Base-by-base conservation (phyloP, 2,797 vertebrate genomes). In the Pseudochaenichthys georgianus region DNA sequence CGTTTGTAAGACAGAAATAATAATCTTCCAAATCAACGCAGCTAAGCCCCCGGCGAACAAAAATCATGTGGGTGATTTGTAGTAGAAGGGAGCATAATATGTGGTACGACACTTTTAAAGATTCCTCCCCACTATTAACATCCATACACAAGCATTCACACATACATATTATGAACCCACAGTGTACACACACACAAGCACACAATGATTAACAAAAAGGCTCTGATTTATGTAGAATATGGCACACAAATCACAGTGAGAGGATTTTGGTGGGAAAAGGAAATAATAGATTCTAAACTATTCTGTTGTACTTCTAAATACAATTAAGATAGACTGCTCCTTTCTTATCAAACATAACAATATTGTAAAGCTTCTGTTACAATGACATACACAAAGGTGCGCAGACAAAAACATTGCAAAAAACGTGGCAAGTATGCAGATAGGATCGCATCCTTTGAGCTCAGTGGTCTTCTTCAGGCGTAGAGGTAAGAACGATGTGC, bases 1-100 rank as follows among this genome's bases (percentile, higher is more conserved):
- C 80, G 48, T 48, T 48, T 21, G 23, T 76, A 50, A 81, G 47
- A 76, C 43, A 17, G 42, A 73, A 76, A 57, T 57, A 69, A 38
- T 21, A 59, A 59, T 75, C 47, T 64, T 77, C 48, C 42, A 31
- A 55, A 42, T 81, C 64, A 19, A 57, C 15, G 15, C 41, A n/a
- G 6, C 13, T n/a, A 12, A 61, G 70, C 34, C 73, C 6, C 7
- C 31, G 41, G 72, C 31, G 1, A 72, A 64, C 19, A 4, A 53
- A 53, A 66, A 17, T 58, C 34, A 63, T 31, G 68, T 50, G 13
- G 61, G 60, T 58, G 71, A 69, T 73, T 64, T 73, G 38, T 53
- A 82, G 64, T 72, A 75, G 42, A 75, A 38, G 47, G 31, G 65
- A 75, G 46, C 8, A 38, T 28, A 42, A 67, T 21, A 12, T 62